Evolutionary conservation across 2,797 vertebrate species (phyloP).

Genomic region (Poecilia picta): DNA sequence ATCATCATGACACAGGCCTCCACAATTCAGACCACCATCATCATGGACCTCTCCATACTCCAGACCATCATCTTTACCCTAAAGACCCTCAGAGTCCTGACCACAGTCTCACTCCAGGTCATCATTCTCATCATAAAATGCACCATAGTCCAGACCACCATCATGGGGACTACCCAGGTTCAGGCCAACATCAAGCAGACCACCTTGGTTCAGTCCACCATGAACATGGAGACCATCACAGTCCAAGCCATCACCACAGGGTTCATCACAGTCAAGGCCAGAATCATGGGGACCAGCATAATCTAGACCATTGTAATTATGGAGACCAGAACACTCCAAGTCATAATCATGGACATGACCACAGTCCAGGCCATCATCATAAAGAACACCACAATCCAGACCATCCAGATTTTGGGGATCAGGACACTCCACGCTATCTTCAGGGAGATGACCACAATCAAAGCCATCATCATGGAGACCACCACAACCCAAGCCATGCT

Average conservation of each 20-base stretch:
- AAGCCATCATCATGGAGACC: background rate
- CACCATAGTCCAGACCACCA: slow-evolving; percentile 11
- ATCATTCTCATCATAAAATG: slow-evolving; percentile 4
- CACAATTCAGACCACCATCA: background rate
- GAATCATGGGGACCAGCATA: slow-evolving; percentile 15
- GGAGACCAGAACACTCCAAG: slow-evolving; percentile 1
- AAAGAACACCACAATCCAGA: background rate
- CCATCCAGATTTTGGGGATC: slow-evolving; percentile 22
- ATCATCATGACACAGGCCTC: background rate
- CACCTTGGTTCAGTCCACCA: background rate
- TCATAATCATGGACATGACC: slow-evolving; percentile 11
- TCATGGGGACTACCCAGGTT: slow-evolving; percentile 3
- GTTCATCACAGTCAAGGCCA: slow-evolving; percentile 7
- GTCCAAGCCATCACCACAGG: slow-evolving; percentile 4
- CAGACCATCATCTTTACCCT: slow-evolving; percentile 17
- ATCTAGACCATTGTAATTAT: slow-evolving; percentile 12
- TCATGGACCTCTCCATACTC: slow-evolving; percentile 17
- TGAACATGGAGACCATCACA: slow-evolving; percentile 29
- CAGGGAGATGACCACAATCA: slow-evolving; percentile 7
- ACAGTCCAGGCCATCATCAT: slow-evolving; percentile 7
- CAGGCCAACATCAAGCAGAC: background rate
- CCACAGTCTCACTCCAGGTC: background rate
- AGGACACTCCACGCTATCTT: slow-evolving; percentile 13
- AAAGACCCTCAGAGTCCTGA: slow-evolving; percentile 17
- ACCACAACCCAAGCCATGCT: background rate